These are phyloP conservation scores for Plusia festucae DNA, from an alignment of 2,888 invertebrate genomes.

Conservation along the genomic window DNA sequence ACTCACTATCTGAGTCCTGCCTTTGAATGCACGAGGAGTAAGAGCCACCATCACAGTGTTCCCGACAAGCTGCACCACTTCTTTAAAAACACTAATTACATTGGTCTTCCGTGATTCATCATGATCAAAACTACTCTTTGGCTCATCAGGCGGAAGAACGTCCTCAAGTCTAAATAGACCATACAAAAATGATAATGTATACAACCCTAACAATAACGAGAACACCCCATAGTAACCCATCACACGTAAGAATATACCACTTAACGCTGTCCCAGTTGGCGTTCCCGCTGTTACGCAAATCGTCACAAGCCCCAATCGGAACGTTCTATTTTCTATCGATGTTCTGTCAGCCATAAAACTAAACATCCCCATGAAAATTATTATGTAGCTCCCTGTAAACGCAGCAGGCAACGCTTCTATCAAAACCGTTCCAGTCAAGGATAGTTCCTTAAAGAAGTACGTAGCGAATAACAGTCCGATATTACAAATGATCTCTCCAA, in stretches of 20 bases:
- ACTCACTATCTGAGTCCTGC: constrained; percentile 79
- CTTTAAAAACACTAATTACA: constrained; percentile 64
- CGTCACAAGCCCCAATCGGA: constrained; percentile 90
- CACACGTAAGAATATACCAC: constrained; percentile 83
- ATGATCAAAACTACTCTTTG: constrained; percentile 26
- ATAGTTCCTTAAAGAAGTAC: constrained; percentile 88
- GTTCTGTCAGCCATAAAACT: constrained; percentile 91
- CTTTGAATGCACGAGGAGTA: constrained; percentile 71
- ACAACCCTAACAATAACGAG: constrained; percentile 74
- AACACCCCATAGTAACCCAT: constrained; percentile 86
- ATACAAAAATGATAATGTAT: constrained; percentile 76
- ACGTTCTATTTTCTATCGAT: constrained; percentile 89
- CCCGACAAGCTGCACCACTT: constrained; percentile 76
- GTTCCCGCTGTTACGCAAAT: constrained; percentile 87
- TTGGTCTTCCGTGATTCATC: constrained; percentile 53
- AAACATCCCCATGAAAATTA: constrained; percentile 90
- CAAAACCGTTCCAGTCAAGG: constrained; percentile 84
- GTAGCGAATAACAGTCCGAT: constrained; percentile 88
- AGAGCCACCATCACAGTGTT: constrained; percentile 82
- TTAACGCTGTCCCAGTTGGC: constrained; percentile 86
- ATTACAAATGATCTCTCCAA: constrained; percentile 88
- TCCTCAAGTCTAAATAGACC: constrained; percentile 82
- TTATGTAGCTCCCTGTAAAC: constrained; percentile 90
- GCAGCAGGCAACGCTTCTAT: constrained; percentile 90
- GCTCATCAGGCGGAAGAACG: constrained; percentile 61